Conservation (phyloP, 2,113 vertebrate genomes). For the Sapajus apella region DNA sequence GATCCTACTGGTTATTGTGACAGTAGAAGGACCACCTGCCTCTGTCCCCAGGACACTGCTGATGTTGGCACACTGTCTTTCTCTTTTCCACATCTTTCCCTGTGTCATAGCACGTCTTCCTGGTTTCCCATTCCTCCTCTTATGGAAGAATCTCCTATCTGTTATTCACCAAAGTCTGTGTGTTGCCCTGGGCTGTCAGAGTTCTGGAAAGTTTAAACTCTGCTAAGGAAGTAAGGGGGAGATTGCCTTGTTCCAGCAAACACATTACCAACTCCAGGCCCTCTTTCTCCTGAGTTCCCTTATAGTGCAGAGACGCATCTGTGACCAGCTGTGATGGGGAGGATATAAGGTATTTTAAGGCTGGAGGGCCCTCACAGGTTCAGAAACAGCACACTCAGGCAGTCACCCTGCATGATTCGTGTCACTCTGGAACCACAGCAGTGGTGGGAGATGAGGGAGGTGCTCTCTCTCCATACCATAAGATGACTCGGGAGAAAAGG, state of each 20-base stretch:
- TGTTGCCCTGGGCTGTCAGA: neutral
- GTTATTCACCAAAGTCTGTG: neutral
- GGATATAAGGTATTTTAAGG: neutral
- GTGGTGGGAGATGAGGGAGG: neutral
- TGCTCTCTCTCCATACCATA: neutral
- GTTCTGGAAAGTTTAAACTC: neutral
- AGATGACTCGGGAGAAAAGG: neutral
- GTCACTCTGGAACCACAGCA: neutral
- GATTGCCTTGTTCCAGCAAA: neutral
- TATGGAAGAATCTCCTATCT: neutral
- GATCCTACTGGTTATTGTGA: too few species aligned
- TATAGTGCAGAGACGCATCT: neutral
- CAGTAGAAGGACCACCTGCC: neutral
- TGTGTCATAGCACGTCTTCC: neutral
- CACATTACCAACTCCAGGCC: neutral
- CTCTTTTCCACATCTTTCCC: neutral
- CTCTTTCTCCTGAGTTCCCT: neutral
- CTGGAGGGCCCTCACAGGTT: neutral
- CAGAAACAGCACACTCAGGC: neutral
- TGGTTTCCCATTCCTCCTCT: neutral
- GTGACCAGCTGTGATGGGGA: neutral
- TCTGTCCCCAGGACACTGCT: neutral
- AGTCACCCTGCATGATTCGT: neutral
- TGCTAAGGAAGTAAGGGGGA: neutral
- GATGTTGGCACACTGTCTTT: accelerated